phyloP scores from a whole-genome alignment of 2,113 vertebrate genomes.

The Dermatemys mawii region DNA sequence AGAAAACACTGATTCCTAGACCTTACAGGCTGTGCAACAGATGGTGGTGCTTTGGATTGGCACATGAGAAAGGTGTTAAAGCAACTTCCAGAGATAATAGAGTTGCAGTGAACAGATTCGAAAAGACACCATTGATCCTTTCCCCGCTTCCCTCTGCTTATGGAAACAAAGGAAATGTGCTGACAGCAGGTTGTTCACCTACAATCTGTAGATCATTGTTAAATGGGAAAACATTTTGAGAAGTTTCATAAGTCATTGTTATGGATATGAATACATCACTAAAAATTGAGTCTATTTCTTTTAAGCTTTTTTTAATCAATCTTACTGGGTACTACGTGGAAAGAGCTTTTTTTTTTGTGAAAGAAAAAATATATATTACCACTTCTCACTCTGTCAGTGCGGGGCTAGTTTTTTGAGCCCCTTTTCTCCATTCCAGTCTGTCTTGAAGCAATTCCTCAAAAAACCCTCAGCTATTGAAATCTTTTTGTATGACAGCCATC shows the following conservation, averaged over 20 bases:
- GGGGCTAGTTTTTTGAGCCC: not conserved
- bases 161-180: not conserved
- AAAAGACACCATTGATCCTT: not conserved
- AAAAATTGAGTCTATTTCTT: not conserved
- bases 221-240: slow-evolving; percentile 16
- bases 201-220: not conserved
- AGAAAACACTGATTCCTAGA: not conserved
- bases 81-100: slow-evolving; percentile 50
- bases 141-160: rapidly evolving
- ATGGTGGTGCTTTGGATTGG: slow-evolving; percentile 51
- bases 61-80: slow-evolving; percentile 16
- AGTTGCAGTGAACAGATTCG: slow-evolving; percentile 16
- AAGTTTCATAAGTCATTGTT: slow-evolving; percentile 24
- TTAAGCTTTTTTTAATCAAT: not conserved
- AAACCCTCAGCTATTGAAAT: not conserved
- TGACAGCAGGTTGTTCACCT: not conserved
- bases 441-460: not conserved
- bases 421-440: not conserved
- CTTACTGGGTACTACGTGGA: not conserved
- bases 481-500: not conserved
- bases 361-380: not conserved
- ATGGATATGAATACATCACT: not conserved
- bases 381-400: not conserved
- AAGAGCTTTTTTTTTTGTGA: not conserved
- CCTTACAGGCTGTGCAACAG: slow-evolving; percentile 38